phyloP scores from a whole-genome alignment of 2,888 invertebrate species.

The Sepioteuthis lessoniana region DNA sequence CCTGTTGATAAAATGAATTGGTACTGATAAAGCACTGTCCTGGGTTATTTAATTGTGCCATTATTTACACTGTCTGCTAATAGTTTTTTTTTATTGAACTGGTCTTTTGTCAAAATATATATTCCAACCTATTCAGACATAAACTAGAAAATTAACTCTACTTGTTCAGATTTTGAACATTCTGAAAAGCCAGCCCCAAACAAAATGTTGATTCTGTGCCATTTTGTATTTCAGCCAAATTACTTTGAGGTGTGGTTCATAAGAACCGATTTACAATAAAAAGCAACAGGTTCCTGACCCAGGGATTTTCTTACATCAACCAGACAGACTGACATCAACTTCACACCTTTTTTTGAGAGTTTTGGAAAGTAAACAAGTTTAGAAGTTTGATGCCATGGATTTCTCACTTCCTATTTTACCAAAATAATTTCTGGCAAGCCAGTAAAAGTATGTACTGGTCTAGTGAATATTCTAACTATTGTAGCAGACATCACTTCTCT shows the following conservation, averaged over 20 bases:
- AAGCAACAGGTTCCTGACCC: not conserved
- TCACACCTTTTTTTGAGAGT: not conserved
- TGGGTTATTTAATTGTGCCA: no score
- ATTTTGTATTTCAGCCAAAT: not conserved
- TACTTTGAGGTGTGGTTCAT: not conserved
- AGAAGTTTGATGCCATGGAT: not conserved
- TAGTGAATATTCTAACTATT: not conserved
- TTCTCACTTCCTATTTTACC: not conserved
- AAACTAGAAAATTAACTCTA: not conserved
- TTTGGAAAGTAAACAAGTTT: slow-evolving; percentile 14
- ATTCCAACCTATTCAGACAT: no score
- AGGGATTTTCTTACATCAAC: not conserved
- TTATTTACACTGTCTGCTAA: no score
- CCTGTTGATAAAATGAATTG: no score
- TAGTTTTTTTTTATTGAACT: no score
- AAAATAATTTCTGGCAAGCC: slow-evolving; percentile 13
- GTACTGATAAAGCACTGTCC: no score
- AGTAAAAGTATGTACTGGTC: not conserved
- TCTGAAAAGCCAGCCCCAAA: not conserved
- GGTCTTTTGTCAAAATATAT: no score
- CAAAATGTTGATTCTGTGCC: not conserved
- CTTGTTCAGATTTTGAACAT: not conserved
- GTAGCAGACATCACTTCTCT: not conserved
- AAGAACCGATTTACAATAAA: not conserved
- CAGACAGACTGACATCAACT: not conserved